Evolutionary conservation across 2,113 vertebrate genomes (phyloP).

Genomic region (Corapipo altera): DNA sequence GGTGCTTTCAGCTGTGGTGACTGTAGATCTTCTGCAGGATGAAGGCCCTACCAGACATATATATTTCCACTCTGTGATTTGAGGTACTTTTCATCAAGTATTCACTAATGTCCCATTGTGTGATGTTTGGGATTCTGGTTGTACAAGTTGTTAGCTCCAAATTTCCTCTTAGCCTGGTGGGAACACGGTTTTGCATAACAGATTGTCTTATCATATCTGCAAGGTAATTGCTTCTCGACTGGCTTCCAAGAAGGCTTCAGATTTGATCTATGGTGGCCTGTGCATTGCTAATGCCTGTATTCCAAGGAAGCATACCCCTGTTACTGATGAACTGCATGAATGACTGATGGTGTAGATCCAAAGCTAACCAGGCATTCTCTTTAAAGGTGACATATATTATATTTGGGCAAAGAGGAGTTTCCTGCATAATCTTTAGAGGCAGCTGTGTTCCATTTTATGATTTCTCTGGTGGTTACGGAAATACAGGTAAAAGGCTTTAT

Average conservation of each 20-base stretch:
- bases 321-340: neutral
- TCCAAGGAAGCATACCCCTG: neutral
- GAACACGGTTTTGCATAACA: neutral
- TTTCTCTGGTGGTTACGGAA: neutral
- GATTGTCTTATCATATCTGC: neutral
- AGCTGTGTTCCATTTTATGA: neutral
- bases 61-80: neutral
- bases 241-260: neutral
- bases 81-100: neutral
- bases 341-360: neutral
- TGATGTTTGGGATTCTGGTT: neutral
- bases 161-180: neutral
- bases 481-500: neutral
- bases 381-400: neutral
- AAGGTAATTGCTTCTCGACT: neutral
- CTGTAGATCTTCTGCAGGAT: neutral
- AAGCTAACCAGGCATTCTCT: neutral
- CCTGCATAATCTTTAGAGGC: neutral
- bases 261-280: neutral
- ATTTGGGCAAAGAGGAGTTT: slow-evolving; percentile 10
- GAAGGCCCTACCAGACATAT: neutral
- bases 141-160: neutral
- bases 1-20: neutral
- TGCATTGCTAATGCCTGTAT: neutral
- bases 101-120: neutral